phyloP scores from a whole-genome alignment of 2,113 vertebrate genomes.

The Calidris pugnax region DNA sequence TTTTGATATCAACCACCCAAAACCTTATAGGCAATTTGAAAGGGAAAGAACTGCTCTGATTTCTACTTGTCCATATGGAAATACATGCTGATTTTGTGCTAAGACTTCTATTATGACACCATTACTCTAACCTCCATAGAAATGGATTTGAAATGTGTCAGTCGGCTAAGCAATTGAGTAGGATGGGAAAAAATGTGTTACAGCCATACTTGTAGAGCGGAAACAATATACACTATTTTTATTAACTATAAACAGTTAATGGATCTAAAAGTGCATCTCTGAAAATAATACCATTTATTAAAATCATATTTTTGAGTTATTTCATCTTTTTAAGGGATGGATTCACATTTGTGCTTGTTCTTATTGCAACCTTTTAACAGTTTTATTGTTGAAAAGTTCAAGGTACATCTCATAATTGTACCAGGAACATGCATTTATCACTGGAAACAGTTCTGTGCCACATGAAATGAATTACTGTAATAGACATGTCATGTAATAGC shows the following conservation, averaged over 20 bases:
- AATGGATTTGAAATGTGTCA: background rate
- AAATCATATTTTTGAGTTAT: slow-evolving; percentile 16
- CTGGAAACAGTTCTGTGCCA: slow-evolving; percentile 45
- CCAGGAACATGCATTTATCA: slow-evolving; percentile 68
- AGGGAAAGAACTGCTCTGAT: background rate
- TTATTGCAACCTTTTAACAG: slow-evolving; percentile 67
- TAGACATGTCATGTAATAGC: slow-evolving; percentile 68
- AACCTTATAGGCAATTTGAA: background rate
- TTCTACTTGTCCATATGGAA: background rate
- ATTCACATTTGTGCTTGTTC: slow-evolving; percentile 22
- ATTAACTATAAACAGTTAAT: slow-evolving; percentile 1
- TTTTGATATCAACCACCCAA: background rate
- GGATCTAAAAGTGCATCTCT: slow-evolving; percentile 11
- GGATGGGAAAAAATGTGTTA: background rate
- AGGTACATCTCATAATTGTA: slow-evolving; percentile 69
- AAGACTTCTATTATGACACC: background rate
- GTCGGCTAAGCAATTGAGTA: background rate
- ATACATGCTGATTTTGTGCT: background rate
- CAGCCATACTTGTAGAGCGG: background rate
- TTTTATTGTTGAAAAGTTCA: slow-evolving; percentile 68
- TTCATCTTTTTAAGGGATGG: slow-evolving; percentile 22
- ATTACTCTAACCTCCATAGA: background rate
- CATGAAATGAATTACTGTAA: slow-evolving; percentile 73
- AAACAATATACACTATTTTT: background rate
- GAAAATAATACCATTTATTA: slow-evolving; percentile 22